Base-by-base conservation (phyloP, 1,140 invertebrate genomes). In the Trichogramma pretiosum region DNA sequence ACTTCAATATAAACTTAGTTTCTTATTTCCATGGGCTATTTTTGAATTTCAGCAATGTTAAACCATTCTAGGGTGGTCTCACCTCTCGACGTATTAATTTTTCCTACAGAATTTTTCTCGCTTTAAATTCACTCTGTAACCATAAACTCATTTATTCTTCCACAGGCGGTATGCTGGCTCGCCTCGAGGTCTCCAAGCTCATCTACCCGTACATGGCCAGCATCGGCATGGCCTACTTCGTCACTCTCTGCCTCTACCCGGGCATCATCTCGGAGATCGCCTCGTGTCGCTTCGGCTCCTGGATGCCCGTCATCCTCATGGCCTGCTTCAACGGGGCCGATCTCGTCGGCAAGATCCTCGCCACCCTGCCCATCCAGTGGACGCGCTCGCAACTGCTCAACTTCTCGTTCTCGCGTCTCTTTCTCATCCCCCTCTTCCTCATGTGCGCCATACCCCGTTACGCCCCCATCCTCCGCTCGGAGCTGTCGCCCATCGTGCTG, bases 231-330 rank as follows among this genome's bases (percentile, higher is more conserved):
- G 87, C 88, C 13, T 93, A 93, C 60, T 88, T 88, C 59, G 87
- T 91, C 0, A 93, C 89, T 0, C 72, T 93, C 1, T 88, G 84
- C 47, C 71, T 93, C 2, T 94, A 93, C 60, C 90, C 90, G 3
- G 90, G 89, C 21, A 89, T 94, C 19, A 80, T 88, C 46, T 89
- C 88, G 0, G 89, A 93, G 68, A 84, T 94, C 24, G 76, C 82
- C 26, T 91, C 86, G 24, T 93, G 89, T 57, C 77, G 76, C 17
- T 80, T 89, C 19, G 79, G 80, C 7, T 81, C 81, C 2, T 93
- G 90, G 89, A 91, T 93, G 87, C 89, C 89, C 0, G 87, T 93
- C 2, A 74, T 93, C 13, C 70, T 94, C 22, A 93, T 94, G 87
- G 82, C 88, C 8, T 74, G 83, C 1, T 93, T 93, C 58, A 93